phyloP scores from a whole-genome alignment of 2,113 vertebrate species.

The Motacilla alba region DNA sequence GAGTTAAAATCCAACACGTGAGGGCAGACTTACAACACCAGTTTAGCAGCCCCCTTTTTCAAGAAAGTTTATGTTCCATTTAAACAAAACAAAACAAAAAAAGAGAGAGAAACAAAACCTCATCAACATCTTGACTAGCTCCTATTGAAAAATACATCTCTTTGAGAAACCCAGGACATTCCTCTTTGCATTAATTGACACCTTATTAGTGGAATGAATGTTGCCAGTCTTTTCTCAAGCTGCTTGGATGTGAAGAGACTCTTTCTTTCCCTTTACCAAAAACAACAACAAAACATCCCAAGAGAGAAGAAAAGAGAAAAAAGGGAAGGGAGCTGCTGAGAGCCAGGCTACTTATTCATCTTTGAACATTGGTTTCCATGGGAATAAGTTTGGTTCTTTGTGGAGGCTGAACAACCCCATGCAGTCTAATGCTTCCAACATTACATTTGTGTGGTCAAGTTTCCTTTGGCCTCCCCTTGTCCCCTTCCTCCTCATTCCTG shows the following conservation, averaged over 20 bases:
- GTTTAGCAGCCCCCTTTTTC: neutral
- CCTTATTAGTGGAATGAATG: constrained; percentile 48
- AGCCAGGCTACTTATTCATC: constrained; percentile 61
- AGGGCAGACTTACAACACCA: constrained; percentile 57
- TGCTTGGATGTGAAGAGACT: neutral
- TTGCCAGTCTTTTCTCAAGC: constrained; percentile 46
- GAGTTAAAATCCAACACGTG: constrained; percentile 47
- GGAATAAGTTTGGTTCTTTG: constrained; percentile 70
- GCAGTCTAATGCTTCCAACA: constrained; percentile 26
- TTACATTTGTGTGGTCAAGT: constrained; percentile 67
- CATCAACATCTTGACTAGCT: constrained; percentile 36
- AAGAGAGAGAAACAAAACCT: neutral
- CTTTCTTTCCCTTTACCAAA: constrained; percentile 55
- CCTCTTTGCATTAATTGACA: constrained; percentile 50
- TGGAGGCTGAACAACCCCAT: constrained; percentile 36
- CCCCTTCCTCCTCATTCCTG: neutral
- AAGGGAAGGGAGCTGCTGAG: constrained; percentile 62
- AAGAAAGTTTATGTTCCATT: neutral
- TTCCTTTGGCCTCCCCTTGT: constrained; percentile 28
- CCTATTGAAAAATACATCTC: constrained; percentile 29
- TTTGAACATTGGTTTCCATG: constrained; percentile 69
- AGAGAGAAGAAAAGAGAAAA: constrained; percentile 47
- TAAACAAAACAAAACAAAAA: neutral
- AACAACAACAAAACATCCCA: constrained; percentile 66
- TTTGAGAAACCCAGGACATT: constrained; percentile 51